phyloP scores from a whole-genome alignment of 92 coral and sea anemone genomes.

The Muricea muricata region DNA sequence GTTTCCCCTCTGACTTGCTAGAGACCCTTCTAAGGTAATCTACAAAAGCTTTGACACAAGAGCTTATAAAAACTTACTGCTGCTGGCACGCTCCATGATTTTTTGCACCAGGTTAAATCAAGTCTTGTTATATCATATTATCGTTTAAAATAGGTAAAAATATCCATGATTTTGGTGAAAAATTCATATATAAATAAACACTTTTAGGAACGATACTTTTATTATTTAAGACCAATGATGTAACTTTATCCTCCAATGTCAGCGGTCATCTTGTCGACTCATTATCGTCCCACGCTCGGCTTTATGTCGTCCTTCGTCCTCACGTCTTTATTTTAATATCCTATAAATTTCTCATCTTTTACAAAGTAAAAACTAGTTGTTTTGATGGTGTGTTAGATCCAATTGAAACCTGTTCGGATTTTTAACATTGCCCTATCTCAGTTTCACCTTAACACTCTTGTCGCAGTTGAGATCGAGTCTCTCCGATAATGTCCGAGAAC shows the following conservation, averaged over 20 bases:
- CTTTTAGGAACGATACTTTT: neutral
- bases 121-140: neutral
- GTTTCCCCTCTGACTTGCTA: too few species aligned
- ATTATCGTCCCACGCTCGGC: slow-evolving; percentile 6
- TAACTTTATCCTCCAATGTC: neutral
- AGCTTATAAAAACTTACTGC: neutral
- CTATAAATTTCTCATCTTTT: too few species aligned
- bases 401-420: too few species aligned
- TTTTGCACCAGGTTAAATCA: neutral
- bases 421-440: too few species aligned
- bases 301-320: neutral
- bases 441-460: too few species aligned
- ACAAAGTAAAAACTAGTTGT: too few species aligned
- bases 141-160: neutral
- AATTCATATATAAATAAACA: neutral
- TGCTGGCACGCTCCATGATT: neutral
- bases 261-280: slow-evolving; percentile 10
- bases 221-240: neutral
- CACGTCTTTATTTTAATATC: too few species aligned
- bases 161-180: neutral
- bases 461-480: too few species aligned
- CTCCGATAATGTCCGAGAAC: too few species aligned
- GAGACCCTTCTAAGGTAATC: too few species aligned
- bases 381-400: too few species aligned
- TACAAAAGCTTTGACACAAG: neutral